phyloP scores from a whole-genome alignment of 1,140 invertebrate species.

The Drosophila grimshawi region DNA sequence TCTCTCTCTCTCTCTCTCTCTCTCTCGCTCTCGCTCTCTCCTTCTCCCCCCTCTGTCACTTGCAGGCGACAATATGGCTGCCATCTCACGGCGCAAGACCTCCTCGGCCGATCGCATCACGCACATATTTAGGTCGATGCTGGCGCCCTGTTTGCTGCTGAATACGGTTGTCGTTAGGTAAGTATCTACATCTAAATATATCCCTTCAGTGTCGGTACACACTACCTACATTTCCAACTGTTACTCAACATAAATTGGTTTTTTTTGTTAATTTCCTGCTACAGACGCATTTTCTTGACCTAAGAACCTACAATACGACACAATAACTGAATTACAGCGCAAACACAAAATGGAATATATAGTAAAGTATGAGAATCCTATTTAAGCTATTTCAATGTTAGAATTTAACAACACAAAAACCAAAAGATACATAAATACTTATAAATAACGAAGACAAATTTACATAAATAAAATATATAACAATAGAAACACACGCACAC shows the following conservation, averaged over 20 bases:
- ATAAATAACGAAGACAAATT: conserved; percentile 42
- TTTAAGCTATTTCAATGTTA: conserved; percentile 81
- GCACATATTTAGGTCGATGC: conserved; percentile 82
- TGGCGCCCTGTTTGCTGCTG: conserved; percentile 80
- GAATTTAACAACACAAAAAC: conserved; percentile 49
- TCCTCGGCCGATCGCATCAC: conserved; percentile 83
- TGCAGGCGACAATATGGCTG: conserved; percentile 84
- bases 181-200: conserved; percentile 35
- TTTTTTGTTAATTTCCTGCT: conserved; percentile 36
- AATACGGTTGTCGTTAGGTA: conserved; percentile 81
- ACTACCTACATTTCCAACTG: not conserved
- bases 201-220: too few species aligned
- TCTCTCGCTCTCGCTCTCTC: conserved; percentile 45
- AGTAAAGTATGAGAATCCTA: conserved; percentile 63
- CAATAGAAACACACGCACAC: conserved; percentile 2
- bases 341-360: conserved; percentile 32
- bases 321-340: conserved; percentile 20
- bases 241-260: conserved; percentile 35
- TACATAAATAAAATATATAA: conserved; percentile 3
- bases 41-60: conserved; percentile 32
- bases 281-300: conserved; percentile 79
- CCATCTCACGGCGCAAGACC: conserved; percentile 84
- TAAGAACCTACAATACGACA: conserved; percentile 56
- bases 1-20: conserved; percentile 49
- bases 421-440: conserved; percentile 51